phyloP scores from a whole-genome alignment of 2,888 invertebrate species.

The Meghimatium bilineatum region DNA sequence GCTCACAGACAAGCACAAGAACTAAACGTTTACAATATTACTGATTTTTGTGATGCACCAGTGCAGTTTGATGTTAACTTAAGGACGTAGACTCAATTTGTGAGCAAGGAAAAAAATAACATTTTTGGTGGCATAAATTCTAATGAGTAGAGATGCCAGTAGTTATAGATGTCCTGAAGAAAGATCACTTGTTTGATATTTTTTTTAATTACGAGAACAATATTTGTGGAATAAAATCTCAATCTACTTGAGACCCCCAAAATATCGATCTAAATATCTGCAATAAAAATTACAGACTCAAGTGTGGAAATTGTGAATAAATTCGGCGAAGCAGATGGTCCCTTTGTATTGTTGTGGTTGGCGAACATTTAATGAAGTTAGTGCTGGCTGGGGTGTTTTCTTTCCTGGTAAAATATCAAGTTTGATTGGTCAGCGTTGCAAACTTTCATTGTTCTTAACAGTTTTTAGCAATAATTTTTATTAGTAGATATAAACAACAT shows the following conservation, averaged over 20 bases:
- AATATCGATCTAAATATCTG: too few species aligned
- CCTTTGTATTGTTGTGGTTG: not conserved
- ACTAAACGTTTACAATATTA: not conserved
- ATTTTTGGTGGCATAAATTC: too few species aligned
- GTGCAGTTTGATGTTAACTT: conserved; percentile 8
- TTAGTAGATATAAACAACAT: too few species aligned
- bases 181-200: too few species aligned
- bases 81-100: not conserved
- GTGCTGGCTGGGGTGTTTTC: not conserved
- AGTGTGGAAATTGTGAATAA: too few species aligned
- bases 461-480: too few species aligned
- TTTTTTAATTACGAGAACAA: too few species aligned
- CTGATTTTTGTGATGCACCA: not conserved
- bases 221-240: too few species aligned
- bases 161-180: too few species aligned
- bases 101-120: not conserved
- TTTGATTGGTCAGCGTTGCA: not conserved
- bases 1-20: not conserved
- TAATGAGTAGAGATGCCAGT: too few species aligned
- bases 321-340: not conserved
- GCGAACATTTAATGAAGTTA: not conserved
- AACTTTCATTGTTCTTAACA: not conserved
- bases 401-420: not conserved
- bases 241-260: too few species aligned
- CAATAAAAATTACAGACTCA: too few species aligned